A percentile compares a stretch with the other conserved stretches of the same genome.
Evolutionary conservation across 2,113 vertebrate species (phyloP).

Genomic region (human (Homo sapiens)): DNA sequence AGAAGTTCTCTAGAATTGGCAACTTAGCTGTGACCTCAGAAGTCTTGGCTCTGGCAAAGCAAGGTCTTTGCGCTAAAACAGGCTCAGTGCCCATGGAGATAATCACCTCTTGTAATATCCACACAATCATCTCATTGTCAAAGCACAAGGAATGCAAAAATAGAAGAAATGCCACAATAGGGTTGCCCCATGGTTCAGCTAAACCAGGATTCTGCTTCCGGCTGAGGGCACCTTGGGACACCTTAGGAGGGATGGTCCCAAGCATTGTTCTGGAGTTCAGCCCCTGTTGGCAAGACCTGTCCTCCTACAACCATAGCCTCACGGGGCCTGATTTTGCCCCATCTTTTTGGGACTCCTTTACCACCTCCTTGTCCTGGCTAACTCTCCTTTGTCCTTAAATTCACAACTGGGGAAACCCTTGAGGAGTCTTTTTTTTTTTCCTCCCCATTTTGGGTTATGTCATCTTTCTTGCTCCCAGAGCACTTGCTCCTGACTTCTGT

Average conservation of each 20-base stretch:
- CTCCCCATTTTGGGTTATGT: neutral
- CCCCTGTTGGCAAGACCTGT: neutral
- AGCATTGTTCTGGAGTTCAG: neutral
- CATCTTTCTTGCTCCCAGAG: neutral
- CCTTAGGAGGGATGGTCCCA: neutral
- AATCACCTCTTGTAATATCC: constrained; percentile 77
- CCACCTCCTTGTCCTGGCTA: neutral
- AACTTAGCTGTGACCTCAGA: constrained; percentile 65
- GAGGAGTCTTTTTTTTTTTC: too few relatives aligned
- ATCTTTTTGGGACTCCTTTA: neutral
- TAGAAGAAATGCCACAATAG: constrained; percentile 49
- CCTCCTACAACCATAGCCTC: neutral
- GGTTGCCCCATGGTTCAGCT: constrained; percentile 32
- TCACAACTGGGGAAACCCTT: neutral
- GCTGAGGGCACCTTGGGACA: constrained; percentile 66
- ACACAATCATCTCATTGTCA: constrained; percentile 79
- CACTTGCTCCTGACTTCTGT: neutral
- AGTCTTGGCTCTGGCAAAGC: constrained; percentile 55
- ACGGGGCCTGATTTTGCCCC: neutral
- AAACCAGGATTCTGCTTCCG: constrained; percentile 38
- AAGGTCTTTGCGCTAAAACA: constrained; percentile 63
- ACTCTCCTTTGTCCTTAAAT: neutral
- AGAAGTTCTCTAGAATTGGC: constrained; percentile 37
- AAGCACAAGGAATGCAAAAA: constrained; percentile 54
- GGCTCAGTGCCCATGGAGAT: constrained; percentile 74